Base-by-base conservation (phyloP, 30 jellyfish, hydroid and myxozoan species). In the Calvadosia cruxmelitensis region DNA sequence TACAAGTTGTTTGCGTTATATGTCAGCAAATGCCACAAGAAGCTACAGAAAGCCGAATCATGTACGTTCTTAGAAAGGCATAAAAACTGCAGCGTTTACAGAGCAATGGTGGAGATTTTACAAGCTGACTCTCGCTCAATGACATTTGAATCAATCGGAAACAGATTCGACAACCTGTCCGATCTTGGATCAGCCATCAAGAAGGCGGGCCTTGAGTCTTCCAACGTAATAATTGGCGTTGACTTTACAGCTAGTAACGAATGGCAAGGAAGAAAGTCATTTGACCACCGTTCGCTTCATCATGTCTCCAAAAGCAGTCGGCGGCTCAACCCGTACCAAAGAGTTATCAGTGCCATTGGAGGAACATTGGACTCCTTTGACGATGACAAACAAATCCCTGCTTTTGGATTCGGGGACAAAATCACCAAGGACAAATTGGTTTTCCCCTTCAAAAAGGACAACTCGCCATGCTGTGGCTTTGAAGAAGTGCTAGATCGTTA, bases 201-300 rank as follows among this genome's bases (percentile, higher is more conserved):
- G 63, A 52, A 53, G n/a, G 93, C 95, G 0, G 95, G 95, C 25
- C 28, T 84, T 57, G 93, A 72, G 51, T 49, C 83, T 1, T 70
- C 93, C 80, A 77, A 77, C 33, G 48, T 84, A 24, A 77, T 84
- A 3, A 72, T 84, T 68, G 95, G 95, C 0, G 64, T 84, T 3
- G 95, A 84, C 51, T 84, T 84, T 29, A 84, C 95, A 0, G 95
- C 95, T 24, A 76, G 93, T 28, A 84, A 84, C 63, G 95, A 84
- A 63, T 84, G 95, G 95, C 95, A 84, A 66, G 95, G 95, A n/a
- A 66, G 95, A 49, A 84, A 84, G 50, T 70, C 93, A 3, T 77
- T 84, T 50, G 95, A 84, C 12, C 83, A 77, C 34, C 70, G 73
- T 10, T 84, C 95, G 50, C 81, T 84, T 53, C 95, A 84, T 50